These are phyloP conservation scores for Cryptoprocta ferox DNA, from an alignment of 2,797 vertebrate genomes.

Conservation along the genomic window DNA sequence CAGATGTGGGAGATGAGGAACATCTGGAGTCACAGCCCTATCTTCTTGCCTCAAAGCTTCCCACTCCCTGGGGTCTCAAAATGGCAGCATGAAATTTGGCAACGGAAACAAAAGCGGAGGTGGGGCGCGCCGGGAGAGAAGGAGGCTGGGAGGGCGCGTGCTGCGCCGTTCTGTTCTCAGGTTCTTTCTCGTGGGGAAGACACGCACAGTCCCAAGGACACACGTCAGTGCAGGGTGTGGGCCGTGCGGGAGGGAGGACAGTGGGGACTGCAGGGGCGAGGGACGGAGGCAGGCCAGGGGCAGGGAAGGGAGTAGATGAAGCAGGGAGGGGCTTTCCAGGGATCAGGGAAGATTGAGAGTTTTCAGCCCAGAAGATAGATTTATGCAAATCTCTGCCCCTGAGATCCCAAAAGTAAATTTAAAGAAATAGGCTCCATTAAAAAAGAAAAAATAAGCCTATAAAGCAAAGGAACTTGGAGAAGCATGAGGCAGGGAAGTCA, in stretches of 20 bases:
- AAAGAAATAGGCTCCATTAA: background rate
- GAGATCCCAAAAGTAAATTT: background rate
- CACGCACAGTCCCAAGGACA: accelerated
- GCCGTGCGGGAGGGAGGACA: accelerated
- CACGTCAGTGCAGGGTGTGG: background rate
- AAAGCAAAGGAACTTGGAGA: background rate
- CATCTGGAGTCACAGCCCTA: background rate
- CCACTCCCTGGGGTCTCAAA: background rate
- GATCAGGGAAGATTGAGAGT: accelerated
- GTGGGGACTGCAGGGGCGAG: accelerated
- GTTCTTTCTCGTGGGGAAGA: background rate
- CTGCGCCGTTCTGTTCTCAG: background rate
- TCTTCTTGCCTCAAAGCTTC: background rate
- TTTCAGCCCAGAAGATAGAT: background rate
- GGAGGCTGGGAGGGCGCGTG: background rate
- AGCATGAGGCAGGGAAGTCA: background rate
- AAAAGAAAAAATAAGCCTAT: background rate
- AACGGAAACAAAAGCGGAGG: background rate
- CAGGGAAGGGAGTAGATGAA: too few species aligned
- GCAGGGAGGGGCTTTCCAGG: background rate
- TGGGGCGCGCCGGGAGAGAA: background rate
- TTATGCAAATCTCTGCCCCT: background rate
- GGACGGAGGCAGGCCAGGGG: background rate
- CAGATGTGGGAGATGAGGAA: conserved; percentile 29
- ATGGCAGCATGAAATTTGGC: background rate